Conservation (phyloP, 2,888 invertebrate species). For the Eupithecia subfuscata region DNA sequence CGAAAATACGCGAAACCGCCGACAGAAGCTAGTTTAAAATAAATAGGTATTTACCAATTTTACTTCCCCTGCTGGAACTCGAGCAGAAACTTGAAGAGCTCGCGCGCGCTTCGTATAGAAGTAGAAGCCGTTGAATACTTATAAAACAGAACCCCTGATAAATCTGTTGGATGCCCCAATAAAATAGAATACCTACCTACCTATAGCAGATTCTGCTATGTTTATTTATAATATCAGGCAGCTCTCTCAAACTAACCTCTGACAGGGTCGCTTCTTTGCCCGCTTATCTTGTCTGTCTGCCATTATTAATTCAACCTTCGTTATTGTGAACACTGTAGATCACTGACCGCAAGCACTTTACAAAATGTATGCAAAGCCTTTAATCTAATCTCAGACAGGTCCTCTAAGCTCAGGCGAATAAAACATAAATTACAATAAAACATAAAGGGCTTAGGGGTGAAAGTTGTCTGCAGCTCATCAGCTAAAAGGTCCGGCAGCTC, state of each 20-base stretch:
- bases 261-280: neutral
- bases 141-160: neutral
- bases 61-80: neutral
- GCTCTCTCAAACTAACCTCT: neutral
- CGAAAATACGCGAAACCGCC: too few relatives aligned
- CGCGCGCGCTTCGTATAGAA: neutral
- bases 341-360: slow-evolving; percentile 38
- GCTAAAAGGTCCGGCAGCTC: slow-evolving; percentile 64
- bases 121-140: neutral
- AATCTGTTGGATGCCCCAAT: neutral
- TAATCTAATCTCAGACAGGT: slow-evolving; percentile 41
- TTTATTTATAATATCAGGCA: neutral
- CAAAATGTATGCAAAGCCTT: slow-evolving; percentile 42
- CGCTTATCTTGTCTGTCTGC: slow-evolving; percentile 12
- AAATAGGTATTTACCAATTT: too few relatives aligned
- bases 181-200: neutral
- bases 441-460: slow-evolving; percentile 51
- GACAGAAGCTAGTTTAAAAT: too few relatives aligned
- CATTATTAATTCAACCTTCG: slow-evolving; percentile 19
- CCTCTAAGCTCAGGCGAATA: slow-evolving; percentile 41
- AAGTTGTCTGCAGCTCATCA: slow-evolving; percentile 62
- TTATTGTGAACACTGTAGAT: slow-evolving; percentile 19
- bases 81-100: neutral
- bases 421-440: slow-evolving; percentile 54
- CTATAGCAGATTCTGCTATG: neutral